Evolutionary conservation across 1,140 invertebrate species (phyloP).

Genomic region (Dysdera silvatica): DNA sequence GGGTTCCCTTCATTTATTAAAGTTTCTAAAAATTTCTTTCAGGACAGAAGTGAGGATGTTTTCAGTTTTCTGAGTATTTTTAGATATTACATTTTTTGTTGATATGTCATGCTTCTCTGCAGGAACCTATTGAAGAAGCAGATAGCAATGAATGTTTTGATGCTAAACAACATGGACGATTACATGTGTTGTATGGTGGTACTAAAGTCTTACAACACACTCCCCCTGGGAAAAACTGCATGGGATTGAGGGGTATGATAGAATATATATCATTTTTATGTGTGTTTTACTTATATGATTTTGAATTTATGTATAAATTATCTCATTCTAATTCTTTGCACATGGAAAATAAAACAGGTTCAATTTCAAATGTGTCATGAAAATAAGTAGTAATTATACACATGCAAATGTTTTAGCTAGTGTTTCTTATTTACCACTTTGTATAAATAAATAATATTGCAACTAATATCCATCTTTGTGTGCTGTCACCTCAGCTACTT

Average conservation of each 20-base stretch:
- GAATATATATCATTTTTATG: too few species aligned
- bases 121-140: constrained; percentile 77
- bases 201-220: constrained; percentile 96
- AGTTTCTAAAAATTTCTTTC: not conserved
- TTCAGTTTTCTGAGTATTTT: not conserved
- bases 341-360: too few species aligned
- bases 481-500: too few species aligned
- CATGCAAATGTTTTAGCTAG: too few species aligned
- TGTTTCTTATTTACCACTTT: too few species aligned
- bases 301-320: too few species aligned
- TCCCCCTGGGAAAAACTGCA: constrained; percentile 66
- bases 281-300: too few species aligned
- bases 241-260: constrained; percentile 57
- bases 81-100: not conserved
- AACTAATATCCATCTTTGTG: too few species aligned
- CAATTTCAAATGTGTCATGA: too few species aligned
- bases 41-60: not conserved
- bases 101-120: not conserved
- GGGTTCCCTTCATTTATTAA: not conserved
- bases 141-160: constrained; percentile 61
- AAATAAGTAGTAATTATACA: too few species aligned
- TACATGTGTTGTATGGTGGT: constrained; percentile 92
- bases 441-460: too few species aligned
- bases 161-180: constrained; percentile 78
- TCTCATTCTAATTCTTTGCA: too few species aligned